A percentile compares a stretch with the other conserved stretches of the same genome.
Conservation (phyloP, 2,113 vertebrate genomes). For the Macroglossus sobrinus region DNA sequence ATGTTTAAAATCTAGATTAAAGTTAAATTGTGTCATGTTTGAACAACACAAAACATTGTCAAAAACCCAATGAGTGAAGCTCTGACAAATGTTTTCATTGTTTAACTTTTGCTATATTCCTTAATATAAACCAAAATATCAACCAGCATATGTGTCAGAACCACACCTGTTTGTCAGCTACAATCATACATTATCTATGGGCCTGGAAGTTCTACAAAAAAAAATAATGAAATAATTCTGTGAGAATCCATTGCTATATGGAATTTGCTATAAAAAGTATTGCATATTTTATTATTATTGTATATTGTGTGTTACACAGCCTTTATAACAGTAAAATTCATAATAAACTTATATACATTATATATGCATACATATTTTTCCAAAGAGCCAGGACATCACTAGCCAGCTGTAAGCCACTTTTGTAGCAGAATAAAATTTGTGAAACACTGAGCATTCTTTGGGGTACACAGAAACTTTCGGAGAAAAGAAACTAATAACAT, state of each 20-base stretch:
- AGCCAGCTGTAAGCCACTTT: neutral
- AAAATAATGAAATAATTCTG: slow-evolving; percentile 26
- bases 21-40: neutral
- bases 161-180: neutral
- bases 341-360: neutral
- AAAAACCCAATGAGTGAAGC: neutral
- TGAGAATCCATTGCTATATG: neutral
- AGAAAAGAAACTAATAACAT: neutral
- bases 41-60: neutral
- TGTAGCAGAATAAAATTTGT: neutral
- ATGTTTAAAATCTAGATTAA: neutral
- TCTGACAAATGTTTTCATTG: neutral
- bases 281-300: neutral
- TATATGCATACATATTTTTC: neutral
- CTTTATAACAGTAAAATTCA: neutral
- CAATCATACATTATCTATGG: neutral
- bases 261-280: neutral
- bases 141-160: neutral
- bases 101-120: neutral
- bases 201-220: neutral
- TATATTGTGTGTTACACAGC: neutral
- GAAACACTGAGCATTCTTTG: neutral
- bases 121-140: neutral
- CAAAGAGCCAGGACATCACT: neutral
- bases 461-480: neutral